Evolutionary conservation across 2,113 vertebrate genomes (phyloP), one percentile per base, ranked within the genome.

Genomic region (Genyomyrus donnyi): DNA sequence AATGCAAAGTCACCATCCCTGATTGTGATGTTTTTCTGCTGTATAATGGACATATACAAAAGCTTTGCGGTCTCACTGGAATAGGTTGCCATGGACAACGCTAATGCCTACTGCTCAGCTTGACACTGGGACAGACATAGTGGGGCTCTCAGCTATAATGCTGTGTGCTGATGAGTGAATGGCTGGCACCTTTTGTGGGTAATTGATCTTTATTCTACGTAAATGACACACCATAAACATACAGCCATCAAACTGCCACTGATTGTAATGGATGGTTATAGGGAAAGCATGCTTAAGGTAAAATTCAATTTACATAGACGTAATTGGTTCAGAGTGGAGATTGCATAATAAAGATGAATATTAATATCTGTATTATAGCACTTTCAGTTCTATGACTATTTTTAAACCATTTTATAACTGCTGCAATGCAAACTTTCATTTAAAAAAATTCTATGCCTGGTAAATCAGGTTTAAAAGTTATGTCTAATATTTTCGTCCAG

Each of bases 71-170:
- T 53, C 35, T 39, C 46, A n/a, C 45, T 50, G 15, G 49, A 52
- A 53, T 39, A 11, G 48, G 88, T 89, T 89, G 74, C 88, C 88
- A 89, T 42, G 49, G 48, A 89, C 88, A 89, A 89, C 74, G 31
- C 88, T 24, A 83, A 89, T 89, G 88, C 31, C 49, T 83, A 45
- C 74, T 53, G 74, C 88, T 84, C 31, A 35, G 45, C 19, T 21
- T 53, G 70, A 83, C 31, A 83, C 8, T 24, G 74, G 19, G 70
- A 89, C 31, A 50, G 53, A 66, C 48, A 17, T 17, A 13, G 49
- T 53, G 17, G 8, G 21, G 48, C 74, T 17, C 49, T 42, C 31
- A 11, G 74, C 46, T 42, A 8, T 39, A 31, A 50, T 11, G 13
- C 27, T 13, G 31, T n/a, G 0, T 24, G 19, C 46, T 7, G 5